Conservation (phyloP, 1,140 invertebrate genomes). For the Drosophila lowei region DNA sequence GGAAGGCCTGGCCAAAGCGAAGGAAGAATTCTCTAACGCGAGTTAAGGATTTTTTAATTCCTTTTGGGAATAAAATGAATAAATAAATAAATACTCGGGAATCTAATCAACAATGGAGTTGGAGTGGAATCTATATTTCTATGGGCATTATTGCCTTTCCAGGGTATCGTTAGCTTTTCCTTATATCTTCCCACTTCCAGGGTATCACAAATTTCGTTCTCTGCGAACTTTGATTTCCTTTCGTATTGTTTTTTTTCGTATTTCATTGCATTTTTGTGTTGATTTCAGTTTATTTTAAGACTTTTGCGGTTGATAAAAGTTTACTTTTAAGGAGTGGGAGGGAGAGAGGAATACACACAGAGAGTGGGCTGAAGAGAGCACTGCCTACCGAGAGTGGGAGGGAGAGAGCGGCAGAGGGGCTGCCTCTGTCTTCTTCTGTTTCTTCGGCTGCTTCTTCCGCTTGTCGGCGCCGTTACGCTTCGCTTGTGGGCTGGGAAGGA, state of each 20-base stretch:
- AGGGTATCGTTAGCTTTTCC: no score
- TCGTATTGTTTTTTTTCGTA: conserved; percentile 4
- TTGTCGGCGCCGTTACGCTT: conserved; percentile 13
- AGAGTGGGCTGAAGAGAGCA: not conserved
- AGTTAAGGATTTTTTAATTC: no score
- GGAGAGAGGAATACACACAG: not conserved
- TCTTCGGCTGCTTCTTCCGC: conserved; percentile 10
- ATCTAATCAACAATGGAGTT: no score
- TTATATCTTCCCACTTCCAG: no score
- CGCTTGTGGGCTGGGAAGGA: not conserved
- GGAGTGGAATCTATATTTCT: no score
- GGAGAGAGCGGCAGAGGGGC: not conserved
- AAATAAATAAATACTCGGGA: no score
- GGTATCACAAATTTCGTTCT: no score
- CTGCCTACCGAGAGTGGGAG: not conserved
- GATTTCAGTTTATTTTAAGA: conserved; percentile 35
- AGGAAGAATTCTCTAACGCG: no score
- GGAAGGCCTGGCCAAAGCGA: no score
- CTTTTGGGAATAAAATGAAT: no score
- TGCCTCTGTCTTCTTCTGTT: conserved; percentile 1
- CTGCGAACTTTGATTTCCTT: not conserved
- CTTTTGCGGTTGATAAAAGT: conserved; percentile 23
- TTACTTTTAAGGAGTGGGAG: conserved; percentile 5
- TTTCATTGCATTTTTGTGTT: conserved; percentile 15
- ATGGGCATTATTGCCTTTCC: no score